Conservation (phyloP, 2,797 vertebrate genomes). For the Rhincodon typus region DNA sequence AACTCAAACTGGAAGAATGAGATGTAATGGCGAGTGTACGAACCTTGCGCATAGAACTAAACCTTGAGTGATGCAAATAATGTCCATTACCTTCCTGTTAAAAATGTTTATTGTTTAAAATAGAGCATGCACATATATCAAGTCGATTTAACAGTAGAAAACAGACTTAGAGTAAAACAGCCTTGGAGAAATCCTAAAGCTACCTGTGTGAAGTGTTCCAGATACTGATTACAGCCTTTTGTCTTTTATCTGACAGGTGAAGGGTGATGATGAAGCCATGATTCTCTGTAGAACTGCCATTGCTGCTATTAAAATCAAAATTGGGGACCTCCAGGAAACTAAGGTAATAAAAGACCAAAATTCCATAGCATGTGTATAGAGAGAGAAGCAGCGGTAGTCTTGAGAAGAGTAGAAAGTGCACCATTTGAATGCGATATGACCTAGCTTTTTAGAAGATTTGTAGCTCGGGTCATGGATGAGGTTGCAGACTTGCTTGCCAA, state of each 20-base stretch:
- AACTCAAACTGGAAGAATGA: not conserved
- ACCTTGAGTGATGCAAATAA: not conserved
- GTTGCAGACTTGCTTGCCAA: too few relatives aligned
- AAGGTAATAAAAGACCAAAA: slow-evolving; percentile 29
- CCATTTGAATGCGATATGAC: not conserved
- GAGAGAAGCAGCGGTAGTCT: not conserved
- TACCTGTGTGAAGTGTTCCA: not conserved
- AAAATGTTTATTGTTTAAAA: not conserved
- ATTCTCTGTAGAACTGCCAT: slow-evolving; percentile 40
- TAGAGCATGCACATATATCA: not conserved
- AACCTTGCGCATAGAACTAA: not conserved
- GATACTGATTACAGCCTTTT: not conserved
- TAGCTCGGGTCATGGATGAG: too few relatives aligned
- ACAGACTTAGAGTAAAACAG: not conserved
- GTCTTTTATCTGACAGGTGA: slow-evolving; percentile 33
- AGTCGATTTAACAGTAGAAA: not conserved
- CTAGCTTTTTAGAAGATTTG: too few relatives aligned
- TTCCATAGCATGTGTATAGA: not conserved
- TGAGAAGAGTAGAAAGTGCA: not conserved
- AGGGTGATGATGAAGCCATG: slow-evolving; percentile 37
- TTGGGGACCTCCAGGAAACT: slow-evolving; percentile 38
- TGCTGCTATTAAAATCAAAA: slow-evolving; percentile 39
- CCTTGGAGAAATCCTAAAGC: not conserved
- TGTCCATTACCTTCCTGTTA: not conserved
- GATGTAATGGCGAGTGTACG: not conserved